A percentile compares a stretch with the other conserved stretches of the same genome.
Conservation (phyloP, 2,888 invertebrate species). For the Leistus spinibarbis region DNA sequence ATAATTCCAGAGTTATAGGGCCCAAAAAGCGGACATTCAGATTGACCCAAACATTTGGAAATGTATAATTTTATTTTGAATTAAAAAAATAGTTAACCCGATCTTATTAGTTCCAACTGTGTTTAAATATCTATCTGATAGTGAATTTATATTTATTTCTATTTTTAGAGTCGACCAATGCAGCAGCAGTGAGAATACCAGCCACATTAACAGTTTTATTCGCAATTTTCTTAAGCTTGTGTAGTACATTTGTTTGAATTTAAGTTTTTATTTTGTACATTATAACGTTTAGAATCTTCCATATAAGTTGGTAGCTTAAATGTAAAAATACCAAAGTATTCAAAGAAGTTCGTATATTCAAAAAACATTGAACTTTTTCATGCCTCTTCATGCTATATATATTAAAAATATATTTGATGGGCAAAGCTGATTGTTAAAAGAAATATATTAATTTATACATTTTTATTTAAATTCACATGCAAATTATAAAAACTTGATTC, state of each 20-base stretch:
- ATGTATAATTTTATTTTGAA: no score
- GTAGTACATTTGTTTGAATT: conserved; percentile 43
- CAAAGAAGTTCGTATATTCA: conserved; percentile 14
- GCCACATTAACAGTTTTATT: conserved; percentile 41
- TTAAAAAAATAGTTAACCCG: no score
- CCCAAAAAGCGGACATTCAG: no score
- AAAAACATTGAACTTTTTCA: conserved; percentile 16
- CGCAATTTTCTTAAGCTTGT: conserved; percentile 45
- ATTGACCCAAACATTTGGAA: no score
- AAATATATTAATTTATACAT: neutral
- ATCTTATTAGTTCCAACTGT: no score
- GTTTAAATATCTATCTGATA: no score
- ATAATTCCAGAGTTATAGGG: no score
- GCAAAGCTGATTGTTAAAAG: conserved; percentile 6
- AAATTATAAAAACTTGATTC: conserved; percentile 8
- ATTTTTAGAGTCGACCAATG: conserved; percentile 26
- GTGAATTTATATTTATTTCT: neutral
- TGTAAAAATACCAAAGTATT: conserved; percentile 47
- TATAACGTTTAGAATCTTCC: conserved; percentile 46
- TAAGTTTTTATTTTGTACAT: conserved; percentile 38
- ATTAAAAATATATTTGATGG: conserved; percentile 21
- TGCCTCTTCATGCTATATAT: conserved; percentile 15
- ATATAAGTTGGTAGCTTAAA: conserved; percentile 51
- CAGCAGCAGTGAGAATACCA: conserved; percentile 12
- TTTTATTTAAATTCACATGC: neutral